These are phyloP conservation scores for Cossypha niveicapilla DNA, from an alignment of 2,797 vertebrate genomes.

Conservation along the genomic window DNA sequence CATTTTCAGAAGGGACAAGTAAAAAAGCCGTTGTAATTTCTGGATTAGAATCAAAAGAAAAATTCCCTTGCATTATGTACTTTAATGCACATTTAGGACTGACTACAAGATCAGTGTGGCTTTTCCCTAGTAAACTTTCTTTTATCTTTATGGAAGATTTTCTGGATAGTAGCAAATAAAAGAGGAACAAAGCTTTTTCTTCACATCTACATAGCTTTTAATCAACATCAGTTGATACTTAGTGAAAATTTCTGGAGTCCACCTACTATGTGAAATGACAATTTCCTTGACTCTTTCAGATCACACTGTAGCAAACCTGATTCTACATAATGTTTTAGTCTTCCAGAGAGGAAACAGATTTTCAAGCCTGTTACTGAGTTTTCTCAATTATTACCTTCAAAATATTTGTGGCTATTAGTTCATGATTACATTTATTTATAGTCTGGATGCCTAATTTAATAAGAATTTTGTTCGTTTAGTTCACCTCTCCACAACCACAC, in stretches of 20 bases:
- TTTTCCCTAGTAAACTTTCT: neutral
- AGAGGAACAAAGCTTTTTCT: neutral
- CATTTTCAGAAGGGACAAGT: slow-evolving; percentile 12
- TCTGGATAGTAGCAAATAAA: neutral
- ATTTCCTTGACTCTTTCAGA: neutral
- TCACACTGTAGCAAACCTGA: neutral
- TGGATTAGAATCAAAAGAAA: slow-evolving; percentile 47
- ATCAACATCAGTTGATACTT: neutral
- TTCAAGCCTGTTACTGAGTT: neutral
- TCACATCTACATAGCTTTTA: neutral
- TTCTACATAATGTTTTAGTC: neutral
- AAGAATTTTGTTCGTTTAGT: neutral
- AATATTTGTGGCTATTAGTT: neutral
- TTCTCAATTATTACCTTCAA: neutral
- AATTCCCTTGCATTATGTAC: neutral
- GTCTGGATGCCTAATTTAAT: neutral
- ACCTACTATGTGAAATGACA: neutral
- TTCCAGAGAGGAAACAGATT: neutral
- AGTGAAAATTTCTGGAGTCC: neutral
- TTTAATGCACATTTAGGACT: neutral
- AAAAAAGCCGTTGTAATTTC: slow-evolving; percentile 7
- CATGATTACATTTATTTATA: neutral
- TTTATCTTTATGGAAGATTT: neutral
- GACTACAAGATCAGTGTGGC: neutral
- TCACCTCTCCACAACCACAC: neutral